Percentiles rank a stretch among this genome's conserved stretches.
phyloP scores from a whole-genome alignment of 1,140 invertebrate species.

The Metopolophium dirhodum region DNA sequence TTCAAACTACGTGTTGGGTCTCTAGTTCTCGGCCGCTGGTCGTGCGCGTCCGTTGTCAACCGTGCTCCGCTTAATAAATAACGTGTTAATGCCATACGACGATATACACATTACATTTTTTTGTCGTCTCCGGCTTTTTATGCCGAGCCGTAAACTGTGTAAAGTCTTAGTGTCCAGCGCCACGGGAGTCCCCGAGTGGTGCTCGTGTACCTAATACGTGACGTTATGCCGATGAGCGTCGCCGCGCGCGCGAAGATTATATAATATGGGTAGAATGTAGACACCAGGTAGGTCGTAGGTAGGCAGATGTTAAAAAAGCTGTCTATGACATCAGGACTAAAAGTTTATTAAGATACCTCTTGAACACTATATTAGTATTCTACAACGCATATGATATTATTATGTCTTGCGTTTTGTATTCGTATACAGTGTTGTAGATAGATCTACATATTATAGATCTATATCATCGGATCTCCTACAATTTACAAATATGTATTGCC shows the following conservation, averaged over 20 bases:
- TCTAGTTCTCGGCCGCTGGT: not conserved
- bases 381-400: too few species aligned
- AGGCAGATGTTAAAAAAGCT: not conserved
- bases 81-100: constrained; percentile 36
- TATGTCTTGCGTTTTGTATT: too few species aligned
- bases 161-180: constrained; percentile 15
- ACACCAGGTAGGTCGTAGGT: too few species aligned
- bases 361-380: too few species aligned
- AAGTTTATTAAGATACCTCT: not conserved
- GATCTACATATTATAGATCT: too few species aligned
- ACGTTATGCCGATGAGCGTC: not conserved
- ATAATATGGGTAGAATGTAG: not conserved
- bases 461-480: too few species aligned
- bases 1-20: constrained; percentile 21
- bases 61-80: constrained; percentile 37
- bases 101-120: not conserved
- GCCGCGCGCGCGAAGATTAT: not conserved
- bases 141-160: not conserved
- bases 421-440: too few species aligned
- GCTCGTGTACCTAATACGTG: not conserved
- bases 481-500: too few species aligned
- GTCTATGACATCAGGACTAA: not conserved
- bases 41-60: not conserved
- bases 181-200: not conserved
- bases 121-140: not conserved